Evolutionary conservation across 1,140 invertebrate species (phyloP).

Genomic region (Zeugodacus cucurbitae): DNA sequence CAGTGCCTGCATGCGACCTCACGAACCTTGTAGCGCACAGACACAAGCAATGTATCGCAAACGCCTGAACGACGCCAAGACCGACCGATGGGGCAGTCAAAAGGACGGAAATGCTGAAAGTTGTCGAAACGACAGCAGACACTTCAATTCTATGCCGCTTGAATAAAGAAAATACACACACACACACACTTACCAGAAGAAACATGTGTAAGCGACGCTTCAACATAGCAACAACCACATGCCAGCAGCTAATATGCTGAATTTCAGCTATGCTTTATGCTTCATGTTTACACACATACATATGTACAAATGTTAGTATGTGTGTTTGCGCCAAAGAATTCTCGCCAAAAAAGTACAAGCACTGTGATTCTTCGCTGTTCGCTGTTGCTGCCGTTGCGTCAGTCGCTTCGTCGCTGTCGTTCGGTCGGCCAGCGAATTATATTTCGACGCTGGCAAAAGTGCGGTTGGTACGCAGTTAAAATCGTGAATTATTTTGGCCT

Average conservation of each 20-base stretch:
- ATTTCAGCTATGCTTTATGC: background rate
- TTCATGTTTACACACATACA: background rate
- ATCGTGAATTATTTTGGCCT: conserved; percentile 65
- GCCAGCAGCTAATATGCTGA: background rate
- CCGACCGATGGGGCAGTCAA: background rate
- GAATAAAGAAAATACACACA: background rate
- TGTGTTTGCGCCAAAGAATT: background rate
- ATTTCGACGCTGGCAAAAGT: background rate
- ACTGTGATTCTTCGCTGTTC: background rate
- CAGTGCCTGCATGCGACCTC: background rate
- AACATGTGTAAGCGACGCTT: background rate
- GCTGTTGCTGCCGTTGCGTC: background rate
- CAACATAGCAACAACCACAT: background rate
- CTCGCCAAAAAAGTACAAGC: conserved; percentile 10
- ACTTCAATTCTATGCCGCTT: background rate
- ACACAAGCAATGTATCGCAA: background rate
- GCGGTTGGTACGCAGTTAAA: conserved; percentile 44
- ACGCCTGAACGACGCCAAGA: background rate
- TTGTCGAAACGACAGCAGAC: background rate
- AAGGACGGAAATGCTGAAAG: conserved; percentile 5
- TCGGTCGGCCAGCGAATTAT: background rate
- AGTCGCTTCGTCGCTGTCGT: background rate
- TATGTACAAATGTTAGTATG: background rate
- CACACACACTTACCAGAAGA: background rate
- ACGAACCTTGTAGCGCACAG: background rate